Evolutionary conservation across 92 coral and sea anemone species (phyloP).

Genomic region (Phenganax stokvisi): DNA sequence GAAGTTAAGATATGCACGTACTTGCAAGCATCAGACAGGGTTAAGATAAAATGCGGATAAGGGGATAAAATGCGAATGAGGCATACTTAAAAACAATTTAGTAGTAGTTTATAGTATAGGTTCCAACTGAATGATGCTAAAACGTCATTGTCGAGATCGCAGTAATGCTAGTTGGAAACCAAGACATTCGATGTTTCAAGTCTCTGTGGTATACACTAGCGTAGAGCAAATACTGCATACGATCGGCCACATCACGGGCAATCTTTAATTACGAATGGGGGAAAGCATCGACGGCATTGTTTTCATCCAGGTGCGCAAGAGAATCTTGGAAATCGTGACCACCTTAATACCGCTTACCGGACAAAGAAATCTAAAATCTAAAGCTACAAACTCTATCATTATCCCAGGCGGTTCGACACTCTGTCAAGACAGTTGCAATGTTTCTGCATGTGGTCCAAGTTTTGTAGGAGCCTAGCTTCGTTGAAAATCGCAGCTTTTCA

Average conservation of each 20-base stretch:
- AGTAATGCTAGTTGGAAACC: not conserved
- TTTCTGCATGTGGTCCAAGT: not conserved
- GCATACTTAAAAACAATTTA: not conserved
- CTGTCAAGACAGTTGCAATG: no score
- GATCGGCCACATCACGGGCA: not conserved
- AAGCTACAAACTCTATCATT: no score
- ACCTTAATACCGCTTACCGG: no score
- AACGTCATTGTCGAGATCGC: not conserved
- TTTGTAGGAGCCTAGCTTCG: not conserved
- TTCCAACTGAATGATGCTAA: conserved; percentile 7
- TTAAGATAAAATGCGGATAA: no score
- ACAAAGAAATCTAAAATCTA: no score
- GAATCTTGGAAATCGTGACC: not conserved
- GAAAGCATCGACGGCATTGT: not conserved
- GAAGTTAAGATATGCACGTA: no score
- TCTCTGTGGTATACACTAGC: not conserved
- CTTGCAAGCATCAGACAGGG: no score
- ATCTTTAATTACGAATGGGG: conserved; percentile 1
- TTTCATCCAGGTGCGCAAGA: not conserved
- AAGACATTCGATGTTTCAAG: not conserved
- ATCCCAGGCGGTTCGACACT: no score
- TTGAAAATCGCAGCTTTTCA: not conserved
- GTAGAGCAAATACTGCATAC: not conserved
- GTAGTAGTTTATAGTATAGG: conserved; percentile 24
- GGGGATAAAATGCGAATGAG: no score